phyloP scores from a whole-genome alignment of 2,797 vertebrate genomes.

The Cryptoblepharus egeriae region DNA sequence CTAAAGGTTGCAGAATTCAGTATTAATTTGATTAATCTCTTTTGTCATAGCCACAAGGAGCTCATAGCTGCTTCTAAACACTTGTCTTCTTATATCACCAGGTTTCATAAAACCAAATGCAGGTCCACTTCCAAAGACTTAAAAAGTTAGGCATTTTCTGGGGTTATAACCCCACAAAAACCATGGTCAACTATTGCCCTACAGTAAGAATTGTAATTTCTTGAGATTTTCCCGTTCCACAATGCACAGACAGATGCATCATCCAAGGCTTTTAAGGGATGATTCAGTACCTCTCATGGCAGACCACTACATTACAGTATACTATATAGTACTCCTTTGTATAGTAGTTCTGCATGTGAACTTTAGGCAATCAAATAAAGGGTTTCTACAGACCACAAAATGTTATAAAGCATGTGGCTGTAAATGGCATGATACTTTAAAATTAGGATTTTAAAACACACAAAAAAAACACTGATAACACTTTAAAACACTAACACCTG shows the following conservation, averaged over 20 bases:
- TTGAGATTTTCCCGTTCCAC: too few relatives aligned
- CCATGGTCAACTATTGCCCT: too few relatives aligned
- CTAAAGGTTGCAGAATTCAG: not conserved
- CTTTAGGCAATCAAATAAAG: slow-evolving; percentile 1
- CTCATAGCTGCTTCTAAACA: too few relatives aligned
- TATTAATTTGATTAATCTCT: slow-evolving; percentile 39
- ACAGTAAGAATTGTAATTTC: too few relatives aligned
- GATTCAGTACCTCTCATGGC: not conserved
- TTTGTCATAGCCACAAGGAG: slow-evolving; percentile 22
- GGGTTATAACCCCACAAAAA: too few relatives aligned
- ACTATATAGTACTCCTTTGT: not conserved
- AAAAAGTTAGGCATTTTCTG: too few relatives aligned
- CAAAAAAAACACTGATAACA: too few relatives aligned
- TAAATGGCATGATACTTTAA: slow-evolving; percentile 10
- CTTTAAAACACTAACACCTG: not conserved
- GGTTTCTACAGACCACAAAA: not conserved
- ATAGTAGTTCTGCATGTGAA: not conserved
- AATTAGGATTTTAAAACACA: not conserved
- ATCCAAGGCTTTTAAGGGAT: not conserved
- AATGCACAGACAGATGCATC: too few relatives aligned
- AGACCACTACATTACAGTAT: not conserved
- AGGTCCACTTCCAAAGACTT: too few relatives aligned
- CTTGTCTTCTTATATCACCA: too few relatives aligned
- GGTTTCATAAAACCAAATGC: too few relatives aligned
- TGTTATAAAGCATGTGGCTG: not conserved